phyloP scores from a whole-genome alignment of 1,140 invertebrate genomes.

The Drosophila nebulosa region DNA sequence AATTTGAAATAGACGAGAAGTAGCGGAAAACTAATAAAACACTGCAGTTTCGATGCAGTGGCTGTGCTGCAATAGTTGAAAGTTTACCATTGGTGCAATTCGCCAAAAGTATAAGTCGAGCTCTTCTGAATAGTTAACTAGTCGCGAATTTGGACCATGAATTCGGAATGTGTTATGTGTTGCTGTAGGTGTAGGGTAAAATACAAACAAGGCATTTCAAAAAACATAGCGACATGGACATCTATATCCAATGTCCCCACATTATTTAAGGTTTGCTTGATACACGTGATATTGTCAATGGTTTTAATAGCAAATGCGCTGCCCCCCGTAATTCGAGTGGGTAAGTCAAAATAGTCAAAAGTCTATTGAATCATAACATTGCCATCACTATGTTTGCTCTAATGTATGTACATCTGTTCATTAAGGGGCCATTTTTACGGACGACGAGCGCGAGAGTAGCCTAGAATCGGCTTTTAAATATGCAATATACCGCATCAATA shows the following conservation, averaged over 20 bases:
- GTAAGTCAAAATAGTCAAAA: not conserved
- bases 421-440: conserved; percentile 92
- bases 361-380: too few relatives aligned
- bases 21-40: not conserved
- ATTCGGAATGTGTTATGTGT: not conserved
- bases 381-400: not conserved
- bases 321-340: conserved; percentile 7
- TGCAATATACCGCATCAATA: conserved; percentile 95
- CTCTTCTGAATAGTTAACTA: not conserved
- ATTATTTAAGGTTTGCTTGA: not conserved
- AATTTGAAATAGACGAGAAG: not conserved
- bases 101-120: not conserved
- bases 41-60: not conserved
- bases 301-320: conserved; percentile 1
- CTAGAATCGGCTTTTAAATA: conserved; percentile 95
- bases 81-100: not conserved
- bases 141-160: not conserved
- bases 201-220: not conserved
- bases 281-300: conserved; percentile 12
- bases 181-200: not conserved
- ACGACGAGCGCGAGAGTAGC: conserved; percentile 91
- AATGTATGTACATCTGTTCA: not conserved
- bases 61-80: too few relatives aligned
- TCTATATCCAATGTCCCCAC: not conserved
- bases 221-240: not conserved